These are phyloP conservation scores for Lasioglossum figueresi DNA, from an alignment of 2,888 invertebrate species.

Conservation along the genomic window DNA sequence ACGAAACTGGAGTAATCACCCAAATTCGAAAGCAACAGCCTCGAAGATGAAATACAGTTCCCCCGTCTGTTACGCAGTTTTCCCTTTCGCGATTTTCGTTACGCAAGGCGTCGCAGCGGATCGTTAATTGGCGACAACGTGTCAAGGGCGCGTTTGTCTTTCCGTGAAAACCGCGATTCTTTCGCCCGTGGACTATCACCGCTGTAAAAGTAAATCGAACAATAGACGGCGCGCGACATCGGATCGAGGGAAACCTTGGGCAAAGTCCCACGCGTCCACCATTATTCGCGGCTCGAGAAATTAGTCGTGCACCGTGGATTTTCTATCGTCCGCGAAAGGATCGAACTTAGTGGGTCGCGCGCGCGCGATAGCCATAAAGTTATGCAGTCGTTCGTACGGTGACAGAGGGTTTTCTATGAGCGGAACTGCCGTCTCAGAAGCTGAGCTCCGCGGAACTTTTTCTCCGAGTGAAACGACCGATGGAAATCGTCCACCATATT, in stretches of 20 bases:
- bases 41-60: not conserved
- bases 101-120: slow-evolving; percentile 2
- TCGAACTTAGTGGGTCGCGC: slow-evolving; percentile 41
- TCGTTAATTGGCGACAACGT: slow-evolving; percentile 17
- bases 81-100: slow-evolving; percentile 3
- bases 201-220: slow-evolving; percentile 41
- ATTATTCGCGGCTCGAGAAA: slow-evolving; percentile 68
- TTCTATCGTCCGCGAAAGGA: slow-evolving; percentile 44
- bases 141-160: slow-evolving; percentile 43
- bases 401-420: not conserved
- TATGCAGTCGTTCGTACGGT: not conserved
- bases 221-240: slow-evolving; percentile 25
- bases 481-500: slow-evolving; percentile 49
- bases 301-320: slow-evolving; percentile 20
- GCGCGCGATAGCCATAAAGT: slow-evolving; percentile 3
- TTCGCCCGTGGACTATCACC: not conserved
- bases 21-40: not conserved
- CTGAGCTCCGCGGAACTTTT: slow-evolving; percentile 57
- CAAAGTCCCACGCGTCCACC: slow-evolving; percentile 77
- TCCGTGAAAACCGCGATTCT: not conserved
- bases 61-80: not conserved
- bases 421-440: slow-evolving; percentile 9
- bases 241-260: slow-evolving; percentile 70
- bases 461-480: slow-evolving; percentile 65
- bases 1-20: not conserved